Evolutionary conservation across 2,113 vertebrate genomes (phyloP).

Genomic region (Nannobrachium achirus): DNA sequence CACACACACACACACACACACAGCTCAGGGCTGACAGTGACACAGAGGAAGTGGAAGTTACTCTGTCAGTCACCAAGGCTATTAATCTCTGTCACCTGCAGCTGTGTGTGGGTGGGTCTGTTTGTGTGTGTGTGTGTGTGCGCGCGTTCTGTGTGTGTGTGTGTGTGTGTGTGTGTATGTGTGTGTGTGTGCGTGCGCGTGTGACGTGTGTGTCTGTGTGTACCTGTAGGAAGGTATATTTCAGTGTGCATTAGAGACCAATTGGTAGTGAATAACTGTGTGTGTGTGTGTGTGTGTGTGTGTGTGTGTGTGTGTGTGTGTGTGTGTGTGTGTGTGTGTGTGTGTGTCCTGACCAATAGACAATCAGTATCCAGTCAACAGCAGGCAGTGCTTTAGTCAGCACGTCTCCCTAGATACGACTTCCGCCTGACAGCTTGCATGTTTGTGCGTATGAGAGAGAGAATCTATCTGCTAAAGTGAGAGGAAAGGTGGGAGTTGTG

Average conservation of each 20-base stretch:
- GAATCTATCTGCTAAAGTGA: no score
- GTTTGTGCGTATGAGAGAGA: no score
- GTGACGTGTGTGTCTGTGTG: constrained; percentile 31
- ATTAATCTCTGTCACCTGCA: constrained; percentile 98
- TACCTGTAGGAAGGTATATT: not conserved
- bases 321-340: constrained; percentile 36
- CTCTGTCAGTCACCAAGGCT: constrained; percentile 94
- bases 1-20: constrained; percentile 9
- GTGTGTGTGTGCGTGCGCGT: constrained; percentile 70
- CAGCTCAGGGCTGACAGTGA: constrained; percentile 91
- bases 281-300: constrained; percentile 83
- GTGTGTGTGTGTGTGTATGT: constrained; percentile 82
- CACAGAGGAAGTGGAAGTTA: constrained; percentile 95
- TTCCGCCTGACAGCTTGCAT: constrained; percentile 79
- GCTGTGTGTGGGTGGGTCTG: constrained; percentile 82
- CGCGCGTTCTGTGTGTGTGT: constrained; percentile 60
- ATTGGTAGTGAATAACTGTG: constrained; percentile 77
- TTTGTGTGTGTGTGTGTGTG: constrained; percentile 74
- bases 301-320: constrained; percentile 86
- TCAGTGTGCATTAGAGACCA: constrained; percentile 2
- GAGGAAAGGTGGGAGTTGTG: no score
- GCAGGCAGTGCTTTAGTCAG: constrained; percentile 84
- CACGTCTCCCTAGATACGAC: constrained; percentile 85
- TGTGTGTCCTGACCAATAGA: constrained; percentile 86
- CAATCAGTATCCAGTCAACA: constrained; percentile 64